Evolutionary conservation across 30 jellyfish, hydroid and myxozoan species (phyloP).

Genomic region (Pelagia noctiluca): DNA sequence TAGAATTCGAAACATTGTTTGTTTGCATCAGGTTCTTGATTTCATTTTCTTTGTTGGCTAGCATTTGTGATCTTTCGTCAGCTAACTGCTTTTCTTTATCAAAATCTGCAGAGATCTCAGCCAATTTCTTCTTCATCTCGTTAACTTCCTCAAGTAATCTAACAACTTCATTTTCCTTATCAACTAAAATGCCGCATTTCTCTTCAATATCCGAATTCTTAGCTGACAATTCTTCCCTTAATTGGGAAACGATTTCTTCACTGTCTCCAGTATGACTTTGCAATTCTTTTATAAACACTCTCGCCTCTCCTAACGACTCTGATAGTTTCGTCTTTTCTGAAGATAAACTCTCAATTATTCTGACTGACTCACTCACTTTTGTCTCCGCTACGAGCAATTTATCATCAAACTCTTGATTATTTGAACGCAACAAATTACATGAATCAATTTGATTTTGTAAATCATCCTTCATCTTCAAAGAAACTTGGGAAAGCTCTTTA

Average conservation of each 20-base stretch:
- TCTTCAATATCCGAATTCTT: not conserved
- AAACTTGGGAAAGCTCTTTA: too few species aligned
- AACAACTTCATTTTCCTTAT: constrained; percentile 11
- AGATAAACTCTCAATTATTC: not conserved
- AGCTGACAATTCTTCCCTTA: constrained; percentile 39
- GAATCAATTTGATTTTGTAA: too few species aligned
- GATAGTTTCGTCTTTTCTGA: not conserved
- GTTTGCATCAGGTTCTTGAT: too few species aligned
- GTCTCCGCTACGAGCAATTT: too few species aligned
- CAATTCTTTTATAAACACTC: constrained; percentile 6
- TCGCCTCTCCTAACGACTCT: not conserved
- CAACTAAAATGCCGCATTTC: not conserved
- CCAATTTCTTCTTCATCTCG: not conserved
- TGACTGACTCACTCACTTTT: too few species aligned
- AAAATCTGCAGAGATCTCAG: not conserved
- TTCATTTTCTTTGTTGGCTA: too few species aligned
- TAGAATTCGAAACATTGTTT: too few species aligned
- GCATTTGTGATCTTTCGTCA: too few species aligned
- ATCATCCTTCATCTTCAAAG: too few species aligned
- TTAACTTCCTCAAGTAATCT: not conserved
- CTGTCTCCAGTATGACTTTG: not conserved
- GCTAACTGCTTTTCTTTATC: not conserved
- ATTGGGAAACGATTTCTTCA: constrained; percentile 4
- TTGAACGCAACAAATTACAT: too few species aligned
- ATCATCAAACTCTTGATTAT: too few species aligned